Conservation (phyloP, 2,113 vertebrate genomes). For the Tor tambroides region DNA sequence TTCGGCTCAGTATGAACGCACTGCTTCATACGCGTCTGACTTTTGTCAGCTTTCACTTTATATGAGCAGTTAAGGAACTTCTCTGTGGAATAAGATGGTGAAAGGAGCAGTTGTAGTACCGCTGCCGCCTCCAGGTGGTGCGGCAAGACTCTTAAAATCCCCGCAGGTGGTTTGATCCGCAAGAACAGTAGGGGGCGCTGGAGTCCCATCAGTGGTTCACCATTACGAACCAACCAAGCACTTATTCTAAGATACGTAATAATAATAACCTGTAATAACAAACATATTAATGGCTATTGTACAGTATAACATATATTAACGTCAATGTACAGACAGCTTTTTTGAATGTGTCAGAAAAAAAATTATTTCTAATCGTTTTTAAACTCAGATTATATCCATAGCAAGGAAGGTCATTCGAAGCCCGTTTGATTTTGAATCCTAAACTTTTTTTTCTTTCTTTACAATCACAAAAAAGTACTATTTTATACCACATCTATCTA, state of each 20-base stretch:
- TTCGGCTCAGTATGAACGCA: not conserved
- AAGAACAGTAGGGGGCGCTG: not conserved
- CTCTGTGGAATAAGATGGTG: not conserved
- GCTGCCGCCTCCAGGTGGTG: slow-evolving; percentile 22
- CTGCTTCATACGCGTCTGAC: not conserved
- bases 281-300: slow-evolving; percentile 37
- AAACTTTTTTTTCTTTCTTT: not conserved
- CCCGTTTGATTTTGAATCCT: not conserved
- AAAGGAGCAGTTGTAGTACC: slow-evolving; percentile 36
- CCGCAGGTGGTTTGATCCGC: not conserved
- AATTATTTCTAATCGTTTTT: slow-evolving; percentile 32
- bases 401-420: not conserved
- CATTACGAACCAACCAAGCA: slow-evolving; percentile 14
- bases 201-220: slow-evolving; percentile 14
- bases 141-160: slow-evolving; percentile 12
- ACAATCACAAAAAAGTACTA: not conserved
- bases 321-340: slow-evolving; percentile 42
- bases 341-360: slow-evolving; percentile 35
- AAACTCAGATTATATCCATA: slow-evolving; percentile 12
- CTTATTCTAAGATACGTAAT: slow-evolving; percentile 38
- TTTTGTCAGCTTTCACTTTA: not conserved
- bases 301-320: slow-evolving; percentile 48
- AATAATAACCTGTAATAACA: slow-evolving; percentile 41
- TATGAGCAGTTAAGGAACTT: not conserved
- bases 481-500: not conserved